Base-by-base conservation (phyloP, 2,888 invertebrate species). In the Athetis lepigone region DNA sequence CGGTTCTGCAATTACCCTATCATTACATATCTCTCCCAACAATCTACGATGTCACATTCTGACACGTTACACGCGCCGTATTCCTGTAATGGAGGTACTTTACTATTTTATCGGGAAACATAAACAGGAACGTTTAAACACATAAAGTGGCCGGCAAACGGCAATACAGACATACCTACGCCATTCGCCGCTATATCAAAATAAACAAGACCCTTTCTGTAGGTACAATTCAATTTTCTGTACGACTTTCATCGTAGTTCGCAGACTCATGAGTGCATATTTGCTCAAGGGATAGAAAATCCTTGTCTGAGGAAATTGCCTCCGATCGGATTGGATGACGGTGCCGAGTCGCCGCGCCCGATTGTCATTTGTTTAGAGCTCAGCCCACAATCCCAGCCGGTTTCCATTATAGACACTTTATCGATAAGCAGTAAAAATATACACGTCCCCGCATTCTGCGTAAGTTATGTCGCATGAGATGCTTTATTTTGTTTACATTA, bases 261-360 rank as follows among this genome's bases (percentile, higher is more conserved):
- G 81, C 82, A 81, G 83, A 86, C 86, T 90, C 88, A 87, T 89
- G 87, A 89, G 88, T 87, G 88, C 88, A 87, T 89, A 90, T 91
- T 91, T 91, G 89, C 87, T 88, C 88, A 87, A 87, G 85, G 86
- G 88, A 90, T 88, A 86, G 86, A 88, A 88, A 90, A 90, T 89
- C 87, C 84, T 89, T 85, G 88, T 88, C 86, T 84, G 86, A 85
- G 87, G 84, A 87, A 90, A 91, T 91, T 90, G 88, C 85, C 84
- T 89, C 79, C 87, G 89, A 89, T 90, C 89, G 88, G 88, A 91
- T 91, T 91, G 88, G 85, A 87, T 85, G 85, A 84, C 82, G 79
- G 75, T 79, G 83, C 75, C 75, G 83, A 83, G 80, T 83, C 82
- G 79, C 74, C 77, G 79, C 73, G 74, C 82, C 72, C 85, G 83